Base-by-base conservation (phyloP, 35 echinoderm and acorn worm species). In the Apostichopus parvimensis region DNA sequence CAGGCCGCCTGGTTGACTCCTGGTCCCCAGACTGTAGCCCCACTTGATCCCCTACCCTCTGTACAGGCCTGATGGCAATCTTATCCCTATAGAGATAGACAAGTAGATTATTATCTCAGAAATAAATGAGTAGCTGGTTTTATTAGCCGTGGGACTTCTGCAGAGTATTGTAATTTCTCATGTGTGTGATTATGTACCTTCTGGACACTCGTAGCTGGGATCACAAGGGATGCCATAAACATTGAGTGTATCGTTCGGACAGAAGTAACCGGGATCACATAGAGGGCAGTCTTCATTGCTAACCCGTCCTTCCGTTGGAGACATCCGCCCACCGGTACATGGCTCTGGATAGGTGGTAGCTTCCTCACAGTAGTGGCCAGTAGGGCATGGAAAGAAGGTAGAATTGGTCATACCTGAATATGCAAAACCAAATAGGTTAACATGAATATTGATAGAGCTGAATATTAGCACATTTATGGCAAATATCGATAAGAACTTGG, bases 261-360 rank as follows among this genome's bases (percentile, higher is more conserved):
- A 98, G 57, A 96, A 98, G 91, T 96, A 98, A 9, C 97, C 97
- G 5, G 97, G 79, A 53, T 95, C 94, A 94, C 97, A 98, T 28
- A 96, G 94, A 91, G 97, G 97, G 83, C 97, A 98, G 94, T 98
- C 97, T 89, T 98, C 97, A 70, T 98, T 98, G 87, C 97, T 98
- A 52, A 93, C 89, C 6, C 97, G 90, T 3, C 94, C 97, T 55
- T 93, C 83, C 4, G 92, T 94, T 9, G 97, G 92, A 53, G 94
- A 96, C 97, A 98, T 98, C 11, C 97, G 93, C 4, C 97, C 97
- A 23, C 97, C 97, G 13, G 97, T 96, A 73, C 97, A 98, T 5
- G 97, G 97, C 77, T 92, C 92, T 59, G 97, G 97, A 66, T 96
- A 93, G 0, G 95, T 91, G 6, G 97, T 96, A 8, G 88, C 97